These are phyloP conservation scores for Scaeva pyrastri DNA, from an alignment of 2,888 invertebrate genomes.

Conservation along the genomic window DNA sequence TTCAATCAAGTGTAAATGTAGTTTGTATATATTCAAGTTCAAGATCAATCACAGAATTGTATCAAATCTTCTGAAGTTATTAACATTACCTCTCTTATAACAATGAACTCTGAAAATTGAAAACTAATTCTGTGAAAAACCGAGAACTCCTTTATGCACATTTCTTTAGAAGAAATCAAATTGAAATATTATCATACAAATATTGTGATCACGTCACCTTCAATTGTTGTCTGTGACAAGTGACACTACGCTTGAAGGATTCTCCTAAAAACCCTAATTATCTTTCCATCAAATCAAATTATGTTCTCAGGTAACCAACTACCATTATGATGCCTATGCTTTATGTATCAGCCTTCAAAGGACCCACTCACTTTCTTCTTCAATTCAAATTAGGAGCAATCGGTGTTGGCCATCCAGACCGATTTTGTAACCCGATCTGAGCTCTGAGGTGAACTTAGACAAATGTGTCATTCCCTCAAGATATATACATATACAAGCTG, in stretches of 20 bases:
- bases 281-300: constrained; percentile 70
- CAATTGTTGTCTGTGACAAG: constrained; percentile 72
- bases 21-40: too few relatives aligned
- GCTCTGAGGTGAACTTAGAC: constrained; percentile 18
- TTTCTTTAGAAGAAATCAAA: constrained; percentile 18
- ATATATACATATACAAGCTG: too few relatives aligned
- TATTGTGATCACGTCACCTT: constrained; percentile 55
- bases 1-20: too few relatives aligned
- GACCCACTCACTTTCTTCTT: constrained; percentile 51
- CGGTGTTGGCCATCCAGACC: constrained; percentile 57
- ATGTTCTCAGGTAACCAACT: constrained; percentile 65
- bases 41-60: too few relatives aligned
- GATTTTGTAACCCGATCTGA: constrained; percentile 63
- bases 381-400: constrained; percentile 73
- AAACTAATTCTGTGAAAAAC: background rate
- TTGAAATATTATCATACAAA: constrained; percentile 35
- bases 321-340: background rate
- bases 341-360: constrained; percentile 40
- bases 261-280: constrained; percentile 66
- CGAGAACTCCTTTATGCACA: background rate
- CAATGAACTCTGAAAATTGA: background rate
- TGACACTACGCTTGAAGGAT: constrained; percentile 70
- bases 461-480: constrained; percentile 55
- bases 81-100: too few relatives aligned
- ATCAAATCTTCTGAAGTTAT: too few relatives aligned